Evolutionary conservation across 2,888 invertebrate species (phyloP), one percentile per base, ranked within the genome.

Genomic region (Drosophila mercatorum): DNA sequence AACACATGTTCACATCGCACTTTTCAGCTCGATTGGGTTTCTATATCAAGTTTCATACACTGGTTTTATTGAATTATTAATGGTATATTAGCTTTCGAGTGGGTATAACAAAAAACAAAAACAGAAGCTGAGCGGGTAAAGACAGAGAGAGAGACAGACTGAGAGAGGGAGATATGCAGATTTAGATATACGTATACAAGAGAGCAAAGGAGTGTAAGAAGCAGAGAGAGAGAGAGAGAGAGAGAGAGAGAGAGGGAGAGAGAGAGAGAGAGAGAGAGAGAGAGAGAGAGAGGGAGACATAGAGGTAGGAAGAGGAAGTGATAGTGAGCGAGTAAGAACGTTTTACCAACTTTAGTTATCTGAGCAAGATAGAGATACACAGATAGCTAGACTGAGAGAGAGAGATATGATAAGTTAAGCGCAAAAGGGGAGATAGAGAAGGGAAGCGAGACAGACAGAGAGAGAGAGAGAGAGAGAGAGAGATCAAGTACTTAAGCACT

Each of bases 1-100:
- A 66, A 66, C 89, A 90, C 75, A 83, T 90, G 89, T 88, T 85
- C 73, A 75, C 53, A 69, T 87, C 85, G 85, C 89, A 90, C 90
- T 89, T 83, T 74, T 74, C 60, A 60, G 72, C 62, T 65, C 31
- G 56, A 71, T 65, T 74, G 67, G 41, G 22, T 49, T 60, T 49
- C 12, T 52, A 44, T 34, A 22, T 58, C 14, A 26, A 44, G 44
- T 57, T 38, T 36, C 14, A 58, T 62, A 58, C 58, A 11, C 46
- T 62, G 36, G 14, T 17, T 17, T 31, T 31, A 11, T 22, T n/a
- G 22, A n/a, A 34, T 7, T 5, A 4, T 10, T 22, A 4, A 10
- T 34, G 47, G 64, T 17, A 61, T 64, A 64, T 64, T 51, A 2
- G 41, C 44, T 43, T 36, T 2, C 4, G 49, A 3, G 28, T 4